A percentile compares a stretch with the other conserved stretches of the same genome.
Conservation (phyloP, 2,888 invertebrate species). For the Elmis aenea region DNA sequence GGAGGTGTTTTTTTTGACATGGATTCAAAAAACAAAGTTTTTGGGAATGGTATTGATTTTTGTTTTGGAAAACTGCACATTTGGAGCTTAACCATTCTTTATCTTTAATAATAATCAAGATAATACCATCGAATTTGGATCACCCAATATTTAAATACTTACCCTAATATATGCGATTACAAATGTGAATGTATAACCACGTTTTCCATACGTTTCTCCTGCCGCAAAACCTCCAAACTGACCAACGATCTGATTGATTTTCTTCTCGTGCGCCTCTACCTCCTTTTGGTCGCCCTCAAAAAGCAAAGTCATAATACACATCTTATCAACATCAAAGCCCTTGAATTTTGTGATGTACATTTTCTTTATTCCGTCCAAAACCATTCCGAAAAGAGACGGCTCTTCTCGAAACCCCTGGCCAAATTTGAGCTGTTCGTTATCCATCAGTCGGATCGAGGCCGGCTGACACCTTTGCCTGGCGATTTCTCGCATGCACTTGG, state of each 20-base stretch:
- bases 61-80: too few species aligned
- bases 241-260: constrained; percentile 74
- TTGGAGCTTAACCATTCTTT: too few species aligned
- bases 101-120: too few species aligned
- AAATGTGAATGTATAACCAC: constrained; percentile 95
- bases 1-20: too few species aligned
- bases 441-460: constrained; percentile 92
- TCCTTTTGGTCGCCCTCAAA: constrained; percentile 79
- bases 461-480: constrained; percentile 82
- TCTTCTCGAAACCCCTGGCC: constrained; percentile 72
- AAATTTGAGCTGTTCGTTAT: constrained; percentile 96
- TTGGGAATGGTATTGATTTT: too few species aligned
- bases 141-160: constrained; percentile 42
- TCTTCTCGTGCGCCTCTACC: constrained; percentile 69
- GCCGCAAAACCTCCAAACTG: constrained; percentile 79
- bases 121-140: too few species aligned
- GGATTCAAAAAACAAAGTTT: too few species aligned
- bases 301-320: constrained; percentile 89
- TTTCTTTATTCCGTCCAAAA: constrained; percentile 78
- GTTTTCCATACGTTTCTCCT: constrained; percentile 89
- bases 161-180: constrained; percentile 97
- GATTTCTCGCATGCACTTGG: constrained; percentile 83
- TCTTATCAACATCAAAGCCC: constrained; percentile 71
- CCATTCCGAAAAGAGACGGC: constrained; percentile 57
- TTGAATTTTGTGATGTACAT: constrained; percentile 84